These are phyloP conservation scores for Latrodectus elegans DNA, from an alignment of 2,888 invertebrate genomes.

Conservation along the genomic window DNA sequence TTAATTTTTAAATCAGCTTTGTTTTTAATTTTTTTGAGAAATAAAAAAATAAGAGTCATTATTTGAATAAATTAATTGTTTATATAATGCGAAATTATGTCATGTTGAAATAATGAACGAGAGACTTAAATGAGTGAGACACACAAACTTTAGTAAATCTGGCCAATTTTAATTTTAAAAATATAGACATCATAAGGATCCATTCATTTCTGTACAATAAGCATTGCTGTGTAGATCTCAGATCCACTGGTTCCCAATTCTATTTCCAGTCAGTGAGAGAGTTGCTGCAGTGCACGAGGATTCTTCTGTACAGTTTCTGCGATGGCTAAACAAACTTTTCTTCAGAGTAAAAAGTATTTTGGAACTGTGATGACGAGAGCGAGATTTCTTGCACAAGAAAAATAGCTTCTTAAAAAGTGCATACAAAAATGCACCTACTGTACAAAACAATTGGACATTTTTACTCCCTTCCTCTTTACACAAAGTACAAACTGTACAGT, in stretches of 20 bases:
- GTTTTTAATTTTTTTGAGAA: no score
- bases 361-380: slow-evolving; percentile 26
- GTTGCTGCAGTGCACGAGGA: slow-evolving; percentile 42
- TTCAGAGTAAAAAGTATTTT: slow-evolving; percentile 39
- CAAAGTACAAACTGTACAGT: slow-evolving; percentile 42
- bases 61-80: no score
- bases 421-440: slow-evolving; percentile 37
- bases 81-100: no score
- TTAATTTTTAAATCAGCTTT: no score
- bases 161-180: slow-evolving; percentile 71
- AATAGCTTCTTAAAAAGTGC: slow-evolving; percentile 58
- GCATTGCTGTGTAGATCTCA: slow-evolving; percentile 47
- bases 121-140: background rate
- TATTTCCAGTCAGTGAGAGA: slow-evolving; percentile 47
- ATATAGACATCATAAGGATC: slow-evolving; percentile 70
- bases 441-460: slow-evolving; percentile 59
- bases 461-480: slow-evolving; percentile 2
- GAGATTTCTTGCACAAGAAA: slow-evolving; percentile 31
- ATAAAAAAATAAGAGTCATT: no score
- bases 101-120: no score
- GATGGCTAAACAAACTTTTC: slow-evolving; percentile 44
- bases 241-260: slow-evolving; percentile 42
- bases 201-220: slow-evolving; percentile 70
- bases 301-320: slow-evolving; percentile 52
- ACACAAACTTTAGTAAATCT: slow-evolving; percentile 66